These are phyloP conservation scores for Tortricodes alternella DNA, from an alignment of 2,888 invertebrate species.

Conservation along the genomic window DNA sequence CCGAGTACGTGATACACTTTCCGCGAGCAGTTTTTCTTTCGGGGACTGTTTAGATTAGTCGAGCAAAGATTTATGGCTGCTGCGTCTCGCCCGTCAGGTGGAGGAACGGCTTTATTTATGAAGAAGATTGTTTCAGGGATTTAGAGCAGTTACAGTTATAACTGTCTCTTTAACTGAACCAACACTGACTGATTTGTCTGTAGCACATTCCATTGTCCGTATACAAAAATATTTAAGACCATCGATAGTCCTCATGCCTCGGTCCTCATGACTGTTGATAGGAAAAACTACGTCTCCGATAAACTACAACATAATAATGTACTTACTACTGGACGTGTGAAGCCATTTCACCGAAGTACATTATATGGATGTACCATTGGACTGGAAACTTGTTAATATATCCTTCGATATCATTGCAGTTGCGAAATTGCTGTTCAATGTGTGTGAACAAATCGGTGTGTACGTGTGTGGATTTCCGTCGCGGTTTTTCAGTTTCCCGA, in stretches of 20 bases:
- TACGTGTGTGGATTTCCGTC: conserved; percentile 8
- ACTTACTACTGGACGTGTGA: too few relatives aligned
- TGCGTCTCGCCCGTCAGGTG: conserved; percentile 45
- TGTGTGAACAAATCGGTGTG: conserved; percentile 3
- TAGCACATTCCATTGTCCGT: not conserved
- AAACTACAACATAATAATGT: too few relatives aligned
- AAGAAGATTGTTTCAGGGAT: conserved; percentile 26
- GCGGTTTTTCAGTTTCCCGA: conserved; percentile 23
- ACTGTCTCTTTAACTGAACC: not conserved
- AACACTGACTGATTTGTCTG: not conserved
- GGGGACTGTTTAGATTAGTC: conserved; percentile 54
- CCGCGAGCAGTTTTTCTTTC: conserved; percentile 30
- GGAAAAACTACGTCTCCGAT: too few relatives aligned
- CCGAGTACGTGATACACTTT: conserved; percentile 51
- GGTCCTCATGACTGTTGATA: too few relatives aligned
- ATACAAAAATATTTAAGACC: too few relatives aligned
- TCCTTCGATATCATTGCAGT: too few relatives aligned
- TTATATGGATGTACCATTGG: too few relatives aligned
- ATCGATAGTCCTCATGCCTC: too few relatives aligned
- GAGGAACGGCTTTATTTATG: conserved; percentile 39
- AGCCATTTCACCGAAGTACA: too few relatives aligned
- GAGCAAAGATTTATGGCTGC: conserved; percentile 56
- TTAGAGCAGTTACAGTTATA: conserved; percentile 5
- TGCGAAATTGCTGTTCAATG: too few relatives aligned
- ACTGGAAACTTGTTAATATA: too few relatives aligned